phyloP scores from a whole-genome alignment of 2,113 vertebrate species.

The Eulemur macaco region DNA sequence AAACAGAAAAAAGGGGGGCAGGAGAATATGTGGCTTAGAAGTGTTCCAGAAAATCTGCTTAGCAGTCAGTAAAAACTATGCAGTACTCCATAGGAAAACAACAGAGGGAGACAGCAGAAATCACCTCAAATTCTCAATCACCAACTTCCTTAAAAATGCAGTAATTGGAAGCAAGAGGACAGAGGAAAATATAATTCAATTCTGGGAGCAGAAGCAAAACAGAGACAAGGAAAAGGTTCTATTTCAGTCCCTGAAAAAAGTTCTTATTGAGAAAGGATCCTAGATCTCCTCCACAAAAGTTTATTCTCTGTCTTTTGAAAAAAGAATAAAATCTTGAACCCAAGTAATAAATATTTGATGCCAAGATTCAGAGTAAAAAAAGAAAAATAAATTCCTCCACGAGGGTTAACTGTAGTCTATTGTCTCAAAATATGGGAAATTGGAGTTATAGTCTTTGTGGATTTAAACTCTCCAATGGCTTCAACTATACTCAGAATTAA shows the following conservation, averaged over 20 bases:
- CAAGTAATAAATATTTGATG: slow-evolving; percentile 24
- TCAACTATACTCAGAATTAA: not conserved
- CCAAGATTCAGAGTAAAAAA: not conserved
- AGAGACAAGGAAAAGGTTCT: not conserved
- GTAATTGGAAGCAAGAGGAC: not conserved
- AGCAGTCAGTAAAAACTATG: slow-evolving; percentile 52
- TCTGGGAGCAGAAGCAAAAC: slow-evolving; percentile 24
- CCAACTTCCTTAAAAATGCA: slow-evolving; percentile 37
- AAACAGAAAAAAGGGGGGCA: not conserved
- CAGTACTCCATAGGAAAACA: slow-evolving; percentile 5
- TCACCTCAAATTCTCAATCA: slow-evolving; percentile 20
- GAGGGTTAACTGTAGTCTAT: not conserved
- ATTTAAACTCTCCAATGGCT: not conserved
- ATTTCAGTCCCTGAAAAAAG: not conserved
- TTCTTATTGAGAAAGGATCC: slow-evolving; percentile 34
- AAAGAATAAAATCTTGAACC: not conserved
- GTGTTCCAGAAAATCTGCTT: slow-evolving; percentile 20
- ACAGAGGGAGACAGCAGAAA: slow-evolving; percentile 34
- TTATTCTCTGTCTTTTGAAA: not conserved
- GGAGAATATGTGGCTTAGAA: not conserved
- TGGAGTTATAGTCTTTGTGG: not conserved
- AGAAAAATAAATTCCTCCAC: not conserved
- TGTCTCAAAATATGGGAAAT: slow-evolving; percentile 26
- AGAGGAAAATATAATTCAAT: slow-evolving; percentile 32
- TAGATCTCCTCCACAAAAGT: not conserved